Evolutionary conservation across 2,797 vertebrate genomes (phyloP).

Genomic region (Mus spretus): DNA sequence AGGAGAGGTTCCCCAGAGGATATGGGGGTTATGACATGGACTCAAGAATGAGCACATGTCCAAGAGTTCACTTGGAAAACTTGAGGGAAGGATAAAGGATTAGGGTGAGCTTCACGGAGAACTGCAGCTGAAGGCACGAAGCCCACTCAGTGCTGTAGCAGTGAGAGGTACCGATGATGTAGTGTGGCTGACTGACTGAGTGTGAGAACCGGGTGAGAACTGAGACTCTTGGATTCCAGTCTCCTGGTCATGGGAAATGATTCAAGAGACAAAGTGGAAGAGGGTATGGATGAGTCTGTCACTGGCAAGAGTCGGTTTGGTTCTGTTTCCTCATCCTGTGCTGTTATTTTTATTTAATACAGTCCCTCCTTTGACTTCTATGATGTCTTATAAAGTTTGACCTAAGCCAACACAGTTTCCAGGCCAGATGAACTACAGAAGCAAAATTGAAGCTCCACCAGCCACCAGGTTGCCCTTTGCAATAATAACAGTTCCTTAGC

Average conservation of each 20-base stretch:
- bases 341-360: slow-evolving; percentile 17
- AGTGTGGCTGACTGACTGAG: background rate
- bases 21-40: background rate
- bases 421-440: background rate
- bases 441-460: background rate
- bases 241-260: background rate
- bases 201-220: background rate
- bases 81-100: background rate
- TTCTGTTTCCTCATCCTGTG: background rate
- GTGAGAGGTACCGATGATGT: background rate
- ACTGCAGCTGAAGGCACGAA: background rate
- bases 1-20: background rate
- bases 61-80: slow-evolving; percentile 4
- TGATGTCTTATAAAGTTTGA: background rate
- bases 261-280: background rate
- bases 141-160: accelerated
- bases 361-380: background rate
- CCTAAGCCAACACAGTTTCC: background rate
- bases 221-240: background rate
- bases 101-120: background rate
- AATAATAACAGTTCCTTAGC: background rate
- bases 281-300: background rate
- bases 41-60: background rate
- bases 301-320: background rate
- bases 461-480: background rate